Conservation (phyloP, 2,797 vertebrate genomes). For the Antrozous pallidus region DNA sequence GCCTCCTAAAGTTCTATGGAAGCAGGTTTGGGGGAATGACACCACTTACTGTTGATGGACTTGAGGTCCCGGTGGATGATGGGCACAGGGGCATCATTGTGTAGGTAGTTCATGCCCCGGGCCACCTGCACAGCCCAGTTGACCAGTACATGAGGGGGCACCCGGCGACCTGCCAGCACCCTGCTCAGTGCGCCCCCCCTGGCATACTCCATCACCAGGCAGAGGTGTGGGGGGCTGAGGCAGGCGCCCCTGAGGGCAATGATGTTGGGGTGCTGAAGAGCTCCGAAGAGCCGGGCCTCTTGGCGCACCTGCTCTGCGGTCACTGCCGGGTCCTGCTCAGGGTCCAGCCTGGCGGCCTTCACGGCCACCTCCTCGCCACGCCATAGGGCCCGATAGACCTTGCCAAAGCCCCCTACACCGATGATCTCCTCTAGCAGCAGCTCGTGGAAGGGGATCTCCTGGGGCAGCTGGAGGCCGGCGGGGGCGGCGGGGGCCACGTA, state of each 20-base stretch:
- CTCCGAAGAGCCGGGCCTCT: constrained; percentile 93
- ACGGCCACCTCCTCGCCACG: constrained; percentile 89
- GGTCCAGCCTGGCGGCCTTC: constrained; percentile 92
- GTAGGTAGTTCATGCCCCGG: constrained; percentile 94
- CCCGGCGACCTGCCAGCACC: constrained; percentile 90
- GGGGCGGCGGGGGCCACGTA: constrained; percentile 87
- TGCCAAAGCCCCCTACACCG: constrained; percentile 93
- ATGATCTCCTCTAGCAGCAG: constrained; percentile 92
- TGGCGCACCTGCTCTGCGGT: constrained; percentile 91
- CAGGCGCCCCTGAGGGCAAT: constrained; percentile 91
- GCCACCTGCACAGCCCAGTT: constrained; percentile 96
- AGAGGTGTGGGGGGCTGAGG: constrained; percentile 90
- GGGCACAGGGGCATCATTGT: constrained; percentile 91
- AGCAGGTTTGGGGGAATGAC: constrained; percentile 10
- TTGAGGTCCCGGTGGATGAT: constrained; percentile 96
- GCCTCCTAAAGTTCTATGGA: neutral
- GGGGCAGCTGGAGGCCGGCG: constrained; percentile 82
- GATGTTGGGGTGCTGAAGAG: constrained; percentile 92
- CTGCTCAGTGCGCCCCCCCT: constrained; percentile 91
- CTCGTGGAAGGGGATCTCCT: constrained; percentile 91
- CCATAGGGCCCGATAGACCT: constrained; percentile 92
- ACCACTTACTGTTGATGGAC: constrained; percentile 95
- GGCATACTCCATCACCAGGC: constrained; percentile 95
- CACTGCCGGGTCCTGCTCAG: constrained; percentile 89
- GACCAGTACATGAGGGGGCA: constrained; percentile 92